These are phyloP conservation scores for Drosophila nigromelanica DNA, from an alignment of 1,140 invertebrate species.

Conservation along the genomic window DNA sequence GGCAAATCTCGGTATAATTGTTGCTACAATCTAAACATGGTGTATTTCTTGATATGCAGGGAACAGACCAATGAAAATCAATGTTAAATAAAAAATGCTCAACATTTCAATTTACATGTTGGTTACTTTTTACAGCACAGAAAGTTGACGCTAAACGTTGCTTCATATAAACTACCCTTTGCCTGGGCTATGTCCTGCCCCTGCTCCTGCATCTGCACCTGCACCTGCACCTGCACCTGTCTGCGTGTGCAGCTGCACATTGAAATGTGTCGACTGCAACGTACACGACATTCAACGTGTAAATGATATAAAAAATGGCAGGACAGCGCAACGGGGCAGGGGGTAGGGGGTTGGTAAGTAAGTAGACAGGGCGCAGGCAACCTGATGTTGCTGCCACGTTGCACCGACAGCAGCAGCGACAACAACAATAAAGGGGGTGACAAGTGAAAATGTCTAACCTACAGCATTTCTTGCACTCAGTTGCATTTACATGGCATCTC, in stretches of 20 bases:
- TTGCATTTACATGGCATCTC: slow-evolving; percentile 42
- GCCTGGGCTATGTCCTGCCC: neutral
- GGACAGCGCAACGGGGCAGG: slow-evolving; percentile 8
- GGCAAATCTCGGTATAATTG: no score
- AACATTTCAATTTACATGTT: slow-evolving; percentile 13
- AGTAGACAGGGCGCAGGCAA: slow-evolving; percentile 21
- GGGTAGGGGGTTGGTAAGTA: neutral
- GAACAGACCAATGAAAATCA: slow-evolving; percentile 47
- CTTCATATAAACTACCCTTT: slow-evolving; percentile 1
- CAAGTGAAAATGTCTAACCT: slow-evolving; percentile 62
- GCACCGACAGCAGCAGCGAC: slow-evolving; percentile 20
- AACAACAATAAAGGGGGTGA: slow-evolving; percentile 41
- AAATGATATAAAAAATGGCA: slow-evolving; percentile 69
- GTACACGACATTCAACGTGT: slow-evolving; percentile 52
- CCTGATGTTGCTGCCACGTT: slow-evolving; percentile 34
- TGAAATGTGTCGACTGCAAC: slow-evolving; percentile 48
- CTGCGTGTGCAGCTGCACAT: neutral
- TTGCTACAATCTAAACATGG: no score
- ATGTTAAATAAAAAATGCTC: slow-evolving; percentile 27
- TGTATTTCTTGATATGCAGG: slow-evolving; percentile 11
- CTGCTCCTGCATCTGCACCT: neutral
- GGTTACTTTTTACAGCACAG: slow-evolving; percentile 4
- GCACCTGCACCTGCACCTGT: neutral
- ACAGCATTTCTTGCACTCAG: slow-evolving; percentile 41
- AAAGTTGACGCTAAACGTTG: slow-evolving; percentile 31